Evolutionary conservation across 1,140 invertebrate species (phyloP), one percentile per base, ranked within the genome.

Genomic region (Frieseomelitta varia): DNA sequence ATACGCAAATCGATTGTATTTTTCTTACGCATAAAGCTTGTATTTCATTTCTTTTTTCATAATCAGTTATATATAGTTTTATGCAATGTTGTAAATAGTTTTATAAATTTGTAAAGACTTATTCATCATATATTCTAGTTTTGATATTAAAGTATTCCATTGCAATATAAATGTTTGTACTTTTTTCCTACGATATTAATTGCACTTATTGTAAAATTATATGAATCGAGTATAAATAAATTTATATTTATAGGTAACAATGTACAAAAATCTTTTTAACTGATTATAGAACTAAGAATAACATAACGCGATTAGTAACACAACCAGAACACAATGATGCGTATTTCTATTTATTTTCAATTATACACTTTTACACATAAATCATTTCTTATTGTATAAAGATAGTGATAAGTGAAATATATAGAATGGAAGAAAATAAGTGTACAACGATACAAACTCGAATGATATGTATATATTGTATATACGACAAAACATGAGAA

Each of bases 351-450:
- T 84, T 84, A 84, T 84, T 84, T 61, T 58, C 67, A 61, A 55
- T 84, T 53, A 79, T 72, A 84, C 81, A 72, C 67, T 61, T 21
- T 68, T 79, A 84, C 67, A 84, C 27, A 79, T 79, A 79, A 63
- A 71, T 79, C 27, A 56, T 84, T 84, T 55, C 30, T 61, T 83
- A 83, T 78, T 27, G 2, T 69, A 82, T 76, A 82, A 74, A 76
- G 81, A 56, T 1, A 80, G 19, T n/a, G 24, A 15, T 65, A 84
- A 71, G 80, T 19, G 80, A 53, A 82, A 67, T 24, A 68, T 56
- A 69, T 72, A 71, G 51, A 79, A 72, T 71, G 56, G 71, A 79
- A 69, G 67, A 79, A 84, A 84, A 55, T 79, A 84, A 79, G 65
- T 83, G 63, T 84, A 82, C 47, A 81, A 39, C 19, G 61, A 75